Percentiles rank a stretch among this genome's conserved stretches.
phyloP scores from a whole-genome alignment of 2,888 invertebrate species.

The Hylaea fasciaria region DNA sequence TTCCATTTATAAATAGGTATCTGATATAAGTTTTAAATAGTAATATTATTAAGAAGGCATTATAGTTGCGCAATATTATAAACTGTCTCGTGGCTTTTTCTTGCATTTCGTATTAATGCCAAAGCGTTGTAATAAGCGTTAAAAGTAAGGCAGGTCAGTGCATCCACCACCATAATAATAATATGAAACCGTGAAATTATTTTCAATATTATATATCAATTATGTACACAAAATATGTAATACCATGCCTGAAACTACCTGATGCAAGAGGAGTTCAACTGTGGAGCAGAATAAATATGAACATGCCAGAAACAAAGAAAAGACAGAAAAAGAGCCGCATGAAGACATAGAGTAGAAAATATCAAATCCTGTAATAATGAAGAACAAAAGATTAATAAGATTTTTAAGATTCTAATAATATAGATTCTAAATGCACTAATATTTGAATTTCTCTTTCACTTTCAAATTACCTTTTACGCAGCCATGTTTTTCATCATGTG shows the following conservation, averaged over 20 bases:
- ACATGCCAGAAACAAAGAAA: conserved; percentile 80
- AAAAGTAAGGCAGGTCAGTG: conserved; percentile 58
- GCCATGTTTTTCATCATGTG: conserved; percentile 96
- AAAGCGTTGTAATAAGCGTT: conserved; percentile 72
- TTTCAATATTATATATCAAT: conserved; percentile 55
- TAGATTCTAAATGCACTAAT: conserved; percentile 67
- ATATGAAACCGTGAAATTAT: conserved; percentile 65
- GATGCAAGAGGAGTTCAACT: conserved; percentile 77
- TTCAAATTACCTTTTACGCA: conserved; percentile 97
- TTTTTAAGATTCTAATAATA: conserved; percentile 69
- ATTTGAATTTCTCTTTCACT: conserved; percentile 58
- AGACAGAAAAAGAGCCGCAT: conserved; percentile 77
- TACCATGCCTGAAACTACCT: conserved; percentile 79
- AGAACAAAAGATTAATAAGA: conserved; percentile 80
- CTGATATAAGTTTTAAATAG: conserved; percentile 50
- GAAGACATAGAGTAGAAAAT: conserved; percentile 80
- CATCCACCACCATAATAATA: conserved; percentile 63
- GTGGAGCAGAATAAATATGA: conserved; percentile 77
- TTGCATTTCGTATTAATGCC: conserved; percentile 71
- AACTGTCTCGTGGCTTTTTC: conserved; percentile 83
- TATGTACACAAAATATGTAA: conserved; percentile 69
- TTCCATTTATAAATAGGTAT: conserved; percentile 4
- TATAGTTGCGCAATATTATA: conserved; percentile 64
- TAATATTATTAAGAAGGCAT: conserved; percentile 61
- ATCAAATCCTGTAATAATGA: conserved; percentile 85